These are phyloP conservation scores for Bombus huntii DNA, from an alignment of 1,140 invertebrate genomes.

Conservation along the genomic window DNA sequence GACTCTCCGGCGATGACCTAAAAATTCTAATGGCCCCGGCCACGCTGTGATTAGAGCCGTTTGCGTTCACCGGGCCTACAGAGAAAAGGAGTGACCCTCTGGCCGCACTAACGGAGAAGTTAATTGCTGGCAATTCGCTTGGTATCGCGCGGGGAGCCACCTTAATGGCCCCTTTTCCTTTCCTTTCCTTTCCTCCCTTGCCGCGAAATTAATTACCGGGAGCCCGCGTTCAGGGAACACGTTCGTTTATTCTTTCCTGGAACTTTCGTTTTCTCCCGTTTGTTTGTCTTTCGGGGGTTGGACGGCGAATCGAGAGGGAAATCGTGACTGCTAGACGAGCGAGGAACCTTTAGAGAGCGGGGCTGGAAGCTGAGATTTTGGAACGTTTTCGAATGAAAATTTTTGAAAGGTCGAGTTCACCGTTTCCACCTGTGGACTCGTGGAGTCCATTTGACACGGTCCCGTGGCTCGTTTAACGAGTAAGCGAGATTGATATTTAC, in stretches of 20 bases:
- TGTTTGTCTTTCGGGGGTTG: background rate
- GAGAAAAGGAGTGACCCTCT: conserved; percentile 24
- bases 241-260: background rate
- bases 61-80: conserved; percentile 1
- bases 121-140: conserved; percentile 32
- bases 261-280: background rate
- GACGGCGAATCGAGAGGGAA: background rate
- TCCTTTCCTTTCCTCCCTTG: background rate
- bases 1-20: conserved; percentile 19
- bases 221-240: background rate
- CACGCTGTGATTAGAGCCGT: conserved; percentile 7
- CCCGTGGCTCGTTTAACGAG: too few species aligned
- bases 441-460: too few species aligned
- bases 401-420: too few species aligned
- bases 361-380: too few species aligned
- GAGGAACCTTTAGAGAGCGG: too few species aligned
- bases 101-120: background rate
- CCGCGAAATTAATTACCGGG: conserved; percentile 22
- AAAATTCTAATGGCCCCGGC: conserved; percentile 22
- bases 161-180: conserved; percentile 7
- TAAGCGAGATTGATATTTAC: too few species aligned
- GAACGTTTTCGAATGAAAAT: too few species aligned
- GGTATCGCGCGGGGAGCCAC: background rate
- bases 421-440: too few species aligned
- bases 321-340: background rate